Percentiles rank a stretch among this genome's conserved stretches.
These are phyloP conservation scores for Xylota sylvarum DNA, from an alignment of 2,888 invertebrate genomes.

Conservation along the genomic window DNA sequence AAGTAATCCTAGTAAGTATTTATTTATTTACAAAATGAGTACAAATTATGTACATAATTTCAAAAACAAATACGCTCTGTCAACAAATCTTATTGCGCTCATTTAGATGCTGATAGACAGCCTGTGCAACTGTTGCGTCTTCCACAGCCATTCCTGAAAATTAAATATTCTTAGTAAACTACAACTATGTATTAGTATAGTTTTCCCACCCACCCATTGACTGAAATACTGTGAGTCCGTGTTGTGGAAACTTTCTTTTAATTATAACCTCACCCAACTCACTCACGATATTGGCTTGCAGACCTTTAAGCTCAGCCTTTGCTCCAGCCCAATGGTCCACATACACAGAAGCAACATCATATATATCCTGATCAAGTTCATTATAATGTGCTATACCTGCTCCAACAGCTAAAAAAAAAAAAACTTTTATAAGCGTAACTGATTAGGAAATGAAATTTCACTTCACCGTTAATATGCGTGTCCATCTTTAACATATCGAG, in stretches of 20 bases:
- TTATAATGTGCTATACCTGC: slow-evolving; percentile 85
- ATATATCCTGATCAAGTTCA: slow-evolving; percentile 86
- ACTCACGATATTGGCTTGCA: slow-evolving; percentile 85
- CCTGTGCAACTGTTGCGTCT: slow-evolving; percentile 87
- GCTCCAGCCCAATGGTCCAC: slow-evolving; percentile 86
- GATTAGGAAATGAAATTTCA: not conserved
- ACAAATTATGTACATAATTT: no score
- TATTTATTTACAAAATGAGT: no score
- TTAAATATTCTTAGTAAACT: not conserved
- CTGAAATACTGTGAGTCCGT: slow-evolving; percentile 87
- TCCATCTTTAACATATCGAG: slow-evolving; percentile 86
- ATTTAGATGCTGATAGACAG: slow-evolving; percentile 83
- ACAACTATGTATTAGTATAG: no score
- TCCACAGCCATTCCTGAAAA: slow-evolving; percentile 87
- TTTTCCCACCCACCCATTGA: slow-evolving; percentile 86
- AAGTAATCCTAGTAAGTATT: no score
- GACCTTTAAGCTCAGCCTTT: slow-evolving; percentile 85
- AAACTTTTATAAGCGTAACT: not conserved
- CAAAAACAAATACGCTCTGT: no score
- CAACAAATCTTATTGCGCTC: not conserved
- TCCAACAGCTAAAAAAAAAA: slow-evolving; percentile 86
- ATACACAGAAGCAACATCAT: slow-evolving; percentile 85
- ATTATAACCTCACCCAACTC: slow-evolving; percentile 87
- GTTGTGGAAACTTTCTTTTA: slow-evolving; percentile 79
- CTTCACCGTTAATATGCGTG: slow-evolving; percentile 88